A percentile compares a stretch with the other conserved stretches of the same genome.
Evolutionary conservation across 2,888 invertebrate species (phyloP).

Genomic region (Eupeodes latifasciatus): DNA sequence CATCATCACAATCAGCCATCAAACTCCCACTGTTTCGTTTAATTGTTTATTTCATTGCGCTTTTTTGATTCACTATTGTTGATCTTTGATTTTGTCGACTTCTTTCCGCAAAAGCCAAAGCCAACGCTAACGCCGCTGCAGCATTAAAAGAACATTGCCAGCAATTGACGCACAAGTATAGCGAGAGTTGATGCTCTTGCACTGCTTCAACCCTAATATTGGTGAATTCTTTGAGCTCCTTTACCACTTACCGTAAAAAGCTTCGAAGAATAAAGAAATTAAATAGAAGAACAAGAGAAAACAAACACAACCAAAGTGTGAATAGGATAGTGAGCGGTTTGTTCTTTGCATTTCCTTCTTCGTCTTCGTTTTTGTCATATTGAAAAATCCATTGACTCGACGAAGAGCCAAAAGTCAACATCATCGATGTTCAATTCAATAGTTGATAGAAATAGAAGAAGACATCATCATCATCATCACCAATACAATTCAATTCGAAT

Average conservation of each 20-base stretch:
- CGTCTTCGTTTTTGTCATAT: background rate
- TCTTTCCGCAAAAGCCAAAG: too few relatives aligned
- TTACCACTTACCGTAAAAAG: conserved; percentile 15
- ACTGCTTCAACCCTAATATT: conserved; percentile 8
- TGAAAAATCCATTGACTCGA: background rate
- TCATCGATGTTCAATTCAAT: conserved; percentile 58
- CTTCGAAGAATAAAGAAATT: background rate
- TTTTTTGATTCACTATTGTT: conserved; percentile 43
- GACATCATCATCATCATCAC: conserved; percentile 25
- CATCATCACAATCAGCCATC: background rate
- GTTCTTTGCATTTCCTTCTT: background rate
- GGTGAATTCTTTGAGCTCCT: background rate
- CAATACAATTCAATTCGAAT: conserved; percentile 66
- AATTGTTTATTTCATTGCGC: conserved; percentile 60
- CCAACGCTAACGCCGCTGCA: background rate
- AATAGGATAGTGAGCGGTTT: background rate
- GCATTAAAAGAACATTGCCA: conserved; percentile 37
- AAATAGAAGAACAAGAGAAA: conserved; percentile 8
- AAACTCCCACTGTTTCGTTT: conserved; percentile 15
- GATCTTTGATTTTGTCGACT: conserved; percentile 3
- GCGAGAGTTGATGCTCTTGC: conserved; percentile 21
- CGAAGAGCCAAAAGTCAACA: conserved; percentile 45
- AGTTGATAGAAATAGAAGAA: conserved; percentile 47
- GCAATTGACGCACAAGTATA: conserved; percentile 42
- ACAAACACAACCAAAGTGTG: background rate